phyloP scores from a whole-genome alignment of 2,888 invertebrate species.

The Andrena hattorfiana region DNA sequence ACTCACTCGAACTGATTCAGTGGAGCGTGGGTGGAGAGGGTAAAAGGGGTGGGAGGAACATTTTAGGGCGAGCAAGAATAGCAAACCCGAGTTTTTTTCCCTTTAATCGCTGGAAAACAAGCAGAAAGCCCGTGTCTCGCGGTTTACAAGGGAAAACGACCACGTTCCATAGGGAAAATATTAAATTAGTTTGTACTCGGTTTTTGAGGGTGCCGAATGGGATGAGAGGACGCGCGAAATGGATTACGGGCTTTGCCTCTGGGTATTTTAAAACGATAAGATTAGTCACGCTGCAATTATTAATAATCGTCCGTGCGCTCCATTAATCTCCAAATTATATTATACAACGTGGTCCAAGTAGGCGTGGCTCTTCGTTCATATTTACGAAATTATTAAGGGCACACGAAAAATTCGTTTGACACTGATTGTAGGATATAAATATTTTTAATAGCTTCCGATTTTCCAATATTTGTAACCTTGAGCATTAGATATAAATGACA shows the following conservation, averaged over 20 bases:
- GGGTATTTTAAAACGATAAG: constrained; percentile 32
- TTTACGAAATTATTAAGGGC: background rate
- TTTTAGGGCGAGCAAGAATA: background rate
- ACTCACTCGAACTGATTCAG: background rate
- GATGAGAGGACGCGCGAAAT: constrained; percentile 9
- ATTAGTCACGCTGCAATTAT: constrained; percentile 14
- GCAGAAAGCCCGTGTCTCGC: background rate
- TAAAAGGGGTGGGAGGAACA: background rate
- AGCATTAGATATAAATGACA: no score
- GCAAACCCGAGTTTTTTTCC: constrained; percentile 18
- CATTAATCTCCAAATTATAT: constrained; percentile 13
- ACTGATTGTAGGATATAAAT: no score
- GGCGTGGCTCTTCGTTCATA: background rate
- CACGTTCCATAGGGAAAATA: constrained; percentile 19
- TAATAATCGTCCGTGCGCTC: constrained; percentile 11
- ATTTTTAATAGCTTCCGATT: no score
- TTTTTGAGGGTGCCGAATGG: constrained; percentile 25
- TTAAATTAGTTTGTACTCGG: constrained; percentile 27
- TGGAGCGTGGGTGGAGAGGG: background rate
- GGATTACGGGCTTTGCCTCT: constrained; percentile 20
- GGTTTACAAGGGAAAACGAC: constrained; percentile 14
- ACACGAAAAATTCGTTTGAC: no score
- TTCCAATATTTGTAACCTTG: no score
- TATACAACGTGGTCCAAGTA: background rate
- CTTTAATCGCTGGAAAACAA: constrained; percentile 26